Percentiles rank a stretch among this genome's conserved stretches.
Conservation (phyloP, 2,113 vertebrate genomes). For the Centropus unirufus region DNA sequence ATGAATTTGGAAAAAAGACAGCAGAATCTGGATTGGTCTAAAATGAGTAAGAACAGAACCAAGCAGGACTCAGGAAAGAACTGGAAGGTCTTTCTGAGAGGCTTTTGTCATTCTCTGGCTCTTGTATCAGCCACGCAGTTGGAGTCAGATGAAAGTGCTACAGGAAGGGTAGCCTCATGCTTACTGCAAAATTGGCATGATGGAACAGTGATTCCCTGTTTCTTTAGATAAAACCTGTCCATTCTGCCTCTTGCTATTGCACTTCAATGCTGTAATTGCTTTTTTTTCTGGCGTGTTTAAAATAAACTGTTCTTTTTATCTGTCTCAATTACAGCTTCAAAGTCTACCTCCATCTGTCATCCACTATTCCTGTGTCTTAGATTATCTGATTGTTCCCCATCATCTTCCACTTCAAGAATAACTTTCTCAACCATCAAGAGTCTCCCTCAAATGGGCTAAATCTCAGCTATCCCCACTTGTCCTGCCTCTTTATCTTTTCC, state of each 20-base stretch:
- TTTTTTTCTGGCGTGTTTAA: constrained; percentile 45
- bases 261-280: constrained; percentile 7
- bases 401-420: constrained; percentile 14
- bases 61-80: neutral
- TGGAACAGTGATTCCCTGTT: constrained; percentile 49
- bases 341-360: constrained; percentile 5
- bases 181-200: constrained; percentile 49
- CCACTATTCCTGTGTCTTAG: constrained; percentile 2
- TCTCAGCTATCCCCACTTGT: neutral
- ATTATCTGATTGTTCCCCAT: neutral
- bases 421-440: neutral
- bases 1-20: neutral
- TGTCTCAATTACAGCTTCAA: constrained; percentile 39
- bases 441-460: neutral
- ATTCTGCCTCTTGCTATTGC: constrained; percentile 16
- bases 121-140: neutral
- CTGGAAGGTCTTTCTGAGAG: neutral
- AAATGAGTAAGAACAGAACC: neutral
- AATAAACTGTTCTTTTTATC: constrained; percentile 6
- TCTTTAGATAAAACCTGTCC: constrained; percentile 45
- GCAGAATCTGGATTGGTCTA: neutral
- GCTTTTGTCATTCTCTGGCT: neutral
- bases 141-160: constrained; percentile 38
- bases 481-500: neutral
- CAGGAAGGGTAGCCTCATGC: neutral